Conservation (phyloP, 2,797 vertebrate species). For the Oreochromis grahami region DNA sequence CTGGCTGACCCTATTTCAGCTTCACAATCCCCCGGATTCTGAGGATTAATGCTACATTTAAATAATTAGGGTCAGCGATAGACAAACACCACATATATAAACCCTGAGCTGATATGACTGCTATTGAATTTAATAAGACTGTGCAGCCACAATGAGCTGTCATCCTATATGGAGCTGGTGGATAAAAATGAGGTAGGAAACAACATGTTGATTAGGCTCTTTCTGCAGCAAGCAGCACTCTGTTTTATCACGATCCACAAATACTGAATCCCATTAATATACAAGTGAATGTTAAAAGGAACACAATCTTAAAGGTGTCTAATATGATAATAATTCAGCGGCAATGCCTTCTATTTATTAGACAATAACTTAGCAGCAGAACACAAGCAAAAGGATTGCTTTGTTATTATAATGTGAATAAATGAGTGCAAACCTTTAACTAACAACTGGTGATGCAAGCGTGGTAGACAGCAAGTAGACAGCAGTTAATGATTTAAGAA, state of each 20-base stretch:
- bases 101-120: constrained; percentile 36
- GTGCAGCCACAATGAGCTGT: constrained; percentile 31
- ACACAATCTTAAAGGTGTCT: neutral
- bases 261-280: neutral
- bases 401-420: neutral
- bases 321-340: neutral
- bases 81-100: constrained; percentile 60
- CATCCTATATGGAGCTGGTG: constrained; percentile 21
- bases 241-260: neutral
- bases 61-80: constrained; percentile 74
- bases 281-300: constrained; percentile 1
- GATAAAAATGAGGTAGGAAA: constrained; percentile 29
- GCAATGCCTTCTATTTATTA: neutral
- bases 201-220: constrained; percentile 11
- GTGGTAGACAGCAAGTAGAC: neutral
- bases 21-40: constrained; percentile 64
- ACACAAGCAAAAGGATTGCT: neutral
- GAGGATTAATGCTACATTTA: constrained; percentile 74
- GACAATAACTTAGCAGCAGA: neutral
- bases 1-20: constrained; percentile 65
- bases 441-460: neutral
- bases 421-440: neutral
- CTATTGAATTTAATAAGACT: constrained; percentile 51
- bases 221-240: constrained; percentile 10
- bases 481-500: neutral